These are phyloP conservation scores for Heterodera filipjevi DNA, from an alignment of 2,888 invertebrate genomes.

Conservation along the genomic window DNA sequence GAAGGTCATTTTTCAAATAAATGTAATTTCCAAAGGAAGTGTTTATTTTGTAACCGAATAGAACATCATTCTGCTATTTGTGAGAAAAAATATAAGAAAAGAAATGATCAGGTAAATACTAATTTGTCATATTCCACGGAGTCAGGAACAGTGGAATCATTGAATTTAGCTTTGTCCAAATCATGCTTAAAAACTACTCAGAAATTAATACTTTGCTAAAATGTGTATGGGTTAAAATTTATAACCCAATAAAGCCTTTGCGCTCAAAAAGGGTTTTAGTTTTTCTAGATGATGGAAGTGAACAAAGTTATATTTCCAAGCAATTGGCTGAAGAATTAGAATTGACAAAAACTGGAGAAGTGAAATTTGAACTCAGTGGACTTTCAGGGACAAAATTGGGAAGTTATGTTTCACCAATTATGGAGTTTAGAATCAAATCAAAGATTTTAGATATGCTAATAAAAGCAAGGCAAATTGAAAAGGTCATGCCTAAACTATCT, in stretches of 20 bases:
- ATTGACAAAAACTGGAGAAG: not conserved
- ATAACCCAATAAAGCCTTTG: not conserved
- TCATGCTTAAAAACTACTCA: not conserved
- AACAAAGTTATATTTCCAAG: not conserved
- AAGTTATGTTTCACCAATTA: not conserved
- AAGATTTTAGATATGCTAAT: not conserved
- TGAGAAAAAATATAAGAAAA: not conserved
- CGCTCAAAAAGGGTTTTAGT: not conserved
- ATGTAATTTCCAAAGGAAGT: not conserved
- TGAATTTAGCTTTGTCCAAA: not conserved
- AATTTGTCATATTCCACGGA: not conserved
- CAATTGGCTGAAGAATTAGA: not conserved
- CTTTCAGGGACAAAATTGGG: not conserved
- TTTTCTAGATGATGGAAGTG: not conserved
- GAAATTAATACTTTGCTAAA: slow-evolving; percentile 1
- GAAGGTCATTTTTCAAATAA: not conserved
- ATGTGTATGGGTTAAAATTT: not conserved
- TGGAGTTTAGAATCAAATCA: not conserved
- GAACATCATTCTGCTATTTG: slow-evolving; percentile 7
- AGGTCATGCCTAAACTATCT: not conserved
- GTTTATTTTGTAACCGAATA: not conserved
- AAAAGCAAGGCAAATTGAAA: not conserved
- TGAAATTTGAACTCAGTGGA: not conserved
- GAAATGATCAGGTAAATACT: not conserved
- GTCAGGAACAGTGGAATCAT: not conserved